Conservation (phyloP, 2,888 invertebrate species). For the Corythucha ciliata region DNA sequence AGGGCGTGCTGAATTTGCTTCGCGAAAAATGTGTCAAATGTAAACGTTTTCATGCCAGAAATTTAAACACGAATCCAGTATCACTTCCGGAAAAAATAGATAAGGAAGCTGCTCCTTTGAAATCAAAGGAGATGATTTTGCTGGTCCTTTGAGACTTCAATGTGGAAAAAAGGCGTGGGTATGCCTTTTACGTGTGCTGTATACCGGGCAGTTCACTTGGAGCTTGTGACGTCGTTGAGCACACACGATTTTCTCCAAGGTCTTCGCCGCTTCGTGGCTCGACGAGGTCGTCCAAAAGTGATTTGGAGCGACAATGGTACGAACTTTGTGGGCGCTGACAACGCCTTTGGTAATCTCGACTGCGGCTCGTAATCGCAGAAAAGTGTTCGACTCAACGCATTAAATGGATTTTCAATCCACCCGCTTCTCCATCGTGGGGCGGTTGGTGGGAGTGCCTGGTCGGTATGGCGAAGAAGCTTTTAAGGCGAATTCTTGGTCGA, state of each 20-base stretch:
- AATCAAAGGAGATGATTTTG: slow-evolving; percentile 39
- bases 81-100: slow-evolving; percentile 37
- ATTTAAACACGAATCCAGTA: slow-evolving; percentile 21
- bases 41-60: slow-evolving; percentile 31
- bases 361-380: slow-evolving; percentile 44
- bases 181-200: too few relatives aligned
- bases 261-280: slow-evolving; percentile 1
- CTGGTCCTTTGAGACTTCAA: slow-evolving; percentile 40
- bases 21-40: slow-evolving; percentile 29
- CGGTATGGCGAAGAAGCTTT: slow-evolving; percentile 19
- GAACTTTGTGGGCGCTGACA: slow-evolving; percentile 40
- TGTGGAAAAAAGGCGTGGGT: too few relatives aligned
- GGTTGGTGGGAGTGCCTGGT: slow-evolving; percentile 34
- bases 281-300: slow-evolving; percentile 19
- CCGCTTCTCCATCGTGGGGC: slow-evolving; percentile 35
- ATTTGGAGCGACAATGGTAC: slow-evolving; percentile 41
- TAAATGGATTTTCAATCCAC: slow-evolving; percentile 35
- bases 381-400: slow-evolving; percentile 28
- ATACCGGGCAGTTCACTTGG: too few relatives aligned
- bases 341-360: slow-evolving; percentile 46
- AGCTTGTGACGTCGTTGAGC: too few relatives aligned
- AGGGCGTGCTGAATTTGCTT: slow-evolving; percentile 12
- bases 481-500: slow-evolving; percentile 10
- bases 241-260: too few relatives aligned
- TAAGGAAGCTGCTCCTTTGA: slow-evolving; percentile 37